Evolutionary conservation across 1,140 invertebrate species (phyloP), one percentile per base, ranked within the genome.

Genomic region (Coptotermes formosanus): DNA sequence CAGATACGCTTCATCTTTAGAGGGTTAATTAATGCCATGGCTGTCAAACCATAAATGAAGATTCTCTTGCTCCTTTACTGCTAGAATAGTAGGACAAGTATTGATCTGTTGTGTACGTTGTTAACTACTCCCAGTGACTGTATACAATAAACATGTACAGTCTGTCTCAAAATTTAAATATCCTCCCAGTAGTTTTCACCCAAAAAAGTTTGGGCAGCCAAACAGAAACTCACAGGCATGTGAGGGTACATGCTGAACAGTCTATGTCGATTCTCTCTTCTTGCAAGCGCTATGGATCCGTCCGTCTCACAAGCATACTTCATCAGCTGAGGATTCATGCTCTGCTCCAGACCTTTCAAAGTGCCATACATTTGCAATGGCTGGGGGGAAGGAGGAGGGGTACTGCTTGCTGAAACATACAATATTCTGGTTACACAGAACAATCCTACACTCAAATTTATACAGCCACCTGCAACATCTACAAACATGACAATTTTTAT

Each of bases 261-360:
- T 88, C 94, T 93, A 86, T 94, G 93, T 87, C 96, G 91, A 88
- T 94, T 93, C 89, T 98, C 97, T 89, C 94, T 94, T 86, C 97
- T 92, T 1, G 95, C 94, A 86, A 94, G 93, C 43, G 96, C 94
- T 87, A 98, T 96, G 45, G 96, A 96, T 45, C 94, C 93, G 89
- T 98, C 97, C 1, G 97, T 98, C 92, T 98, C 97, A 83, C 96
- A 92, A 1, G 97, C 95, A 90, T 98, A 98, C 90, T 96, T 96
- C 89, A 96, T 96, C 52, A 98, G 90, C 89, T 97, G 95, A 9
- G 97, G 97, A 91, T 98, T 97, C 93, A 97, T 96, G 88, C 96
- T 97, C 88, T 97, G 96, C 89, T 98, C 97, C 45, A 98, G 91
- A 2, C 96, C 96, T 90, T 97, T 96, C 0, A 97, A 90, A 1